phyloP scores from a whole-genome alignment of 30 jellyfish, hydroid and myxozoan genomes.

The Cassiopea andromeda region DNA sequence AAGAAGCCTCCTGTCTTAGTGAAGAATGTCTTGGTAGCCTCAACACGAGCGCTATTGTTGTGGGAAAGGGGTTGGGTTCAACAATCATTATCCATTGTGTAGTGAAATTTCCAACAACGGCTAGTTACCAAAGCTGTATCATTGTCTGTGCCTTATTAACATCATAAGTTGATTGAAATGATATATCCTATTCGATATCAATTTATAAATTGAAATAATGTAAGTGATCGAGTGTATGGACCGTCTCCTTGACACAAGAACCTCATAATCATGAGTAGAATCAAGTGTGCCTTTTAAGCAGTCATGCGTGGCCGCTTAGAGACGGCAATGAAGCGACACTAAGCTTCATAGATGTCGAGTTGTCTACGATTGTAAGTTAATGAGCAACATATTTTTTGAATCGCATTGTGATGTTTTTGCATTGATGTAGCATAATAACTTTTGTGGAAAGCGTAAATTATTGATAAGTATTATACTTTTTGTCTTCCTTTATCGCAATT shows the following conservation, averaged over 20 bases:
- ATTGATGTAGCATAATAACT: conserved; percentile 11
- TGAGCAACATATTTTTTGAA: not conserved
- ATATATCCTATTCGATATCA: not conserved
- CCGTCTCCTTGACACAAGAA: not conserved
- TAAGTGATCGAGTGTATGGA: not conserved
- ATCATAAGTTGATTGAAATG: not conserved
- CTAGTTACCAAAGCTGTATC: not conserved
- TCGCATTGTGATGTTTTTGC: not conserved
- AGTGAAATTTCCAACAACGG: not conserved
- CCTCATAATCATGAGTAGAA: not conserved
- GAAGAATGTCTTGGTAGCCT: not conserved
- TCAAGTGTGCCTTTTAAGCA: not conserved
- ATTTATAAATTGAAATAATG: not conserved
- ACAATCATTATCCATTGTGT: not conserved
- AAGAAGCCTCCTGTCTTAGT: not conserved
- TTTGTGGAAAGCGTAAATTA: conserved; percentile 4
- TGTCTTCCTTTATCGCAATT: not conserved
- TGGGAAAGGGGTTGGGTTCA: not conserved
- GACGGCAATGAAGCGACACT: not conserved
- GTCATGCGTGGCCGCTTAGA: not conserved
- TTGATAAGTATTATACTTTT: not conserved
- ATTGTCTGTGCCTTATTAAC: not conserved
- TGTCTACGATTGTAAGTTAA: not conserved
- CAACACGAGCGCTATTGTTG: not conserved
- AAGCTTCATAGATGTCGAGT: not conserved